A percentile compares a stretch with the other conserved stretches of the same genome.
Conservation (phyloP, 2,113 vertebrate genomes). For the Ailurus styani region DNA sequence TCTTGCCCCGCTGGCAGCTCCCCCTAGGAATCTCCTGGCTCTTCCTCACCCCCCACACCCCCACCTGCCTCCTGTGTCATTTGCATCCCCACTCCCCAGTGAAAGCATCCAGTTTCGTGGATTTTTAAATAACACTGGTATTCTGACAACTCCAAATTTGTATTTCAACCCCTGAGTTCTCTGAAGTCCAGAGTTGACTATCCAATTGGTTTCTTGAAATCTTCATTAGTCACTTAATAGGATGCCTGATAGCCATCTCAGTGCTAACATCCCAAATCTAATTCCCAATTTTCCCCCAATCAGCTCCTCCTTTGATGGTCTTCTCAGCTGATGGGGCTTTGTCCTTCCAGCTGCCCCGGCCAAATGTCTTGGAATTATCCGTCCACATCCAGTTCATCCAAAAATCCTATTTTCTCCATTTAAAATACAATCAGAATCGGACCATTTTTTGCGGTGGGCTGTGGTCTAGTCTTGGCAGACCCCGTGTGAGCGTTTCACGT, state of each 20-base stretch:
- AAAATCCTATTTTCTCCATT: neutral
- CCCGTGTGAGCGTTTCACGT: neutral
- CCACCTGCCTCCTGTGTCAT: neutral
- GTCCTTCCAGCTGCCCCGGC: neutral
- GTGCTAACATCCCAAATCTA: neutral
- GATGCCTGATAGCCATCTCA: neutral
- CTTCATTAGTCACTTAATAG: neutral
- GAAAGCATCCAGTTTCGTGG: neutral
- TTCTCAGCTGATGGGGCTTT: neutral
- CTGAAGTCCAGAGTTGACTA: neutral
- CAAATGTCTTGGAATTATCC: neutral
- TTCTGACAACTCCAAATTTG: neutral
- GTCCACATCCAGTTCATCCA: neutral
- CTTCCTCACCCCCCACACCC: neutral
- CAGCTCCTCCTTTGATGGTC: neutral
- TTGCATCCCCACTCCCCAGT: neutral
- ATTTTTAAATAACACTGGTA: neutral
- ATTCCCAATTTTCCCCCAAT: neutral
- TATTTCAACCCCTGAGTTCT: neutral
- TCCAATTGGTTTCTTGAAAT: neutral
- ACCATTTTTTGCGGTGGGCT: neutral
- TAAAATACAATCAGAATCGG: neutral
- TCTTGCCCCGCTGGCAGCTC: neutral
- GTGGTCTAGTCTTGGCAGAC: neutral
- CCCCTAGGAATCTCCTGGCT: neutral